Base-by-base conservation (phyloP, 2,888 invertebrate species). In the Helleia helle region DNA sequence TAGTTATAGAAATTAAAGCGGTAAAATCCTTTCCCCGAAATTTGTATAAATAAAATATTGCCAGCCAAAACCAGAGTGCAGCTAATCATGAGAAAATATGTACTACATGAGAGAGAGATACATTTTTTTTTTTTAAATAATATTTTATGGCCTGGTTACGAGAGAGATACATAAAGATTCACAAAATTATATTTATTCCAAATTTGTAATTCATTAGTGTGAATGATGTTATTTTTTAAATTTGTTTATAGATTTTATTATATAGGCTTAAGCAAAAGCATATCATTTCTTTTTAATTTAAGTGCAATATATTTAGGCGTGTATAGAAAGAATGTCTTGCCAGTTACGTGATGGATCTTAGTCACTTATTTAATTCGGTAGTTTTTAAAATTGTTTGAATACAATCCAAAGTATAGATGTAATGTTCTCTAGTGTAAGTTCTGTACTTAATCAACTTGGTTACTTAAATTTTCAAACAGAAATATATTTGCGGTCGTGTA, bases 231-330 rank as follows among this genome's bases (percentile, higher is more conserved):
- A 5, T 22, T 7, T 6, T 22, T 22, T 22, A 22, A 8, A 22
- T 22, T 22, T 24, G n/a, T n/a, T n/a, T n/a, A n/a, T n/a, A n/a
- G n/a, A n/a, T n/a, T 26, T 7, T 43, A 44, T 45, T 47, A 42
- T 51, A 51, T 44, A 43, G 53, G 66, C 55, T 48, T 71, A 71
- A 59, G 59, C 53, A 54, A 55, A 61, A 54, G 72, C 77, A 76
- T 77, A 77, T 77, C 76, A 75, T 65, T 63, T 63, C 56, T 50
- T 52, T 61, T 62, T 59, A 62, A 58, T 55, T 50, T 56, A 53
- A 67, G 80, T 80, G 79, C 79, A 79, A 79, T 80, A 80, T 72
- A 56, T 51, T 57, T 56, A 50, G 49, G 47, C 47, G 44, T 44
- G 51, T 51, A 55, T 49, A 55, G 51, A 46, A 40, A 55, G 51